Evolutionary conservation across 2,113 vertebrate genomes (phyloP).

Genomic region (Recurvirostra avosetta): DNA sequence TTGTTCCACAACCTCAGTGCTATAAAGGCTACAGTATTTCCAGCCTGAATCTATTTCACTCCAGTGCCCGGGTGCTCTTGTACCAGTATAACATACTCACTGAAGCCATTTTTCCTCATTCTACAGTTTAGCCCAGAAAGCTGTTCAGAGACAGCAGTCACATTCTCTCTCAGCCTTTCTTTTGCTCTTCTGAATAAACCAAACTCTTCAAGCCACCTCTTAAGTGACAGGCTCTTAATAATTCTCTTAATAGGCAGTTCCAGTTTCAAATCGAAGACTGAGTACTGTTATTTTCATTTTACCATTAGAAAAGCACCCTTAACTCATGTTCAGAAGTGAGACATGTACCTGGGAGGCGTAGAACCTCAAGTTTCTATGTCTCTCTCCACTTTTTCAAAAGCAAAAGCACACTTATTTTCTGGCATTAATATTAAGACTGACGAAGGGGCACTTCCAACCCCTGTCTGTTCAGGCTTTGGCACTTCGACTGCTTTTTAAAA

Average conservation of each 20-base stretch:
- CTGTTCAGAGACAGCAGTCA: not conserved
- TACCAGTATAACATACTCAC: not conserved
- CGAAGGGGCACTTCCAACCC: not conserved
- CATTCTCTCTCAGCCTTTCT: not conserved
- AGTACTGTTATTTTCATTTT: not conserved
- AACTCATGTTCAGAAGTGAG: not conserved
- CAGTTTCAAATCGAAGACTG: not conserved
- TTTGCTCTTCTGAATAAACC: not conserved
- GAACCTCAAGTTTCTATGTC: not conserved
- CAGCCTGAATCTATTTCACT: not conserved
- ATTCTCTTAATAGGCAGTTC: not conserved
- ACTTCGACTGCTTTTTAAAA: not conserved
- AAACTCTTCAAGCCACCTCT: not conserved
- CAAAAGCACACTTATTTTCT: not conserved
- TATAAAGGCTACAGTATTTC: not conserved
- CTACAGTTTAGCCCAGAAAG: not conserved
- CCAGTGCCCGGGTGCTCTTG: not conserved
- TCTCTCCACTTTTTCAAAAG: not conserved
- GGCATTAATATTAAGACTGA: not conserved
- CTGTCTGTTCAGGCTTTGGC: not conserved
- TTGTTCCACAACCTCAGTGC: not conserved
- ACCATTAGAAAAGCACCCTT: not conserved
- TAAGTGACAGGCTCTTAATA: not conserved
- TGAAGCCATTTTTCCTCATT: not conserved
- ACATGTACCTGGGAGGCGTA: not conserved